phyloP scores from a whole-genome alignment of 2,888 invertebrate species.

The Homarus gammarus region DNA sequence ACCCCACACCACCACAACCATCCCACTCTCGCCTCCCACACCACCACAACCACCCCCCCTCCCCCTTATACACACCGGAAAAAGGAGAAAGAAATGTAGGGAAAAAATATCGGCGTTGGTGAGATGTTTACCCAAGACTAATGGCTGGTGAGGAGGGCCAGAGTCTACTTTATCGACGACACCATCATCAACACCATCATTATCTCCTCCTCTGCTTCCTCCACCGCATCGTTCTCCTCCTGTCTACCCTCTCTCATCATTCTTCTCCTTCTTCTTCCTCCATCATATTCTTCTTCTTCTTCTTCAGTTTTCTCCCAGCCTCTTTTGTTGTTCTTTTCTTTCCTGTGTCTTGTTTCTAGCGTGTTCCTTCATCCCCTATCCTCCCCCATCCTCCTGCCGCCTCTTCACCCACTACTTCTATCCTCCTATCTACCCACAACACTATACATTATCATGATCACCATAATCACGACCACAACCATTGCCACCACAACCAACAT shows the following conservation, averaged over 20 bases:
- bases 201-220: background rate
- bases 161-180: background rate
- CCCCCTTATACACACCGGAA: background rate
- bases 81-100: background rate
- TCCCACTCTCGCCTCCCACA: background rate
- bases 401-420: no score
- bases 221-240: no score
- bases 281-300: background rate
- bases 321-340: no score
- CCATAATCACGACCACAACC: no score
- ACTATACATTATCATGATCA: no score
- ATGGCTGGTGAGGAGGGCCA: background rate
- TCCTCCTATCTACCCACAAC: no score
- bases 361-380: no score
- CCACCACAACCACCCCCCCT: background rate
- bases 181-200: background rate
- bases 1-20: background rate
- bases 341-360: no score
- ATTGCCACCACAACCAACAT: no score
- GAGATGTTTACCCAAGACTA: background rate
- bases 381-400: no score
- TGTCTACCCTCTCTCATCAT: background rate
- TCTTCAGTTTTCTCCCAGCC: background rate
- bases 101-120: background rate
- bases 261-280: background rate